Percentiles rank a stretch among this genome's conserved stretches.
These are phyloP conservation scores for Ricordea florida DNA, from an alignment of 92 coral and sea anemone species.

Conservation along the genomic window DNA sequence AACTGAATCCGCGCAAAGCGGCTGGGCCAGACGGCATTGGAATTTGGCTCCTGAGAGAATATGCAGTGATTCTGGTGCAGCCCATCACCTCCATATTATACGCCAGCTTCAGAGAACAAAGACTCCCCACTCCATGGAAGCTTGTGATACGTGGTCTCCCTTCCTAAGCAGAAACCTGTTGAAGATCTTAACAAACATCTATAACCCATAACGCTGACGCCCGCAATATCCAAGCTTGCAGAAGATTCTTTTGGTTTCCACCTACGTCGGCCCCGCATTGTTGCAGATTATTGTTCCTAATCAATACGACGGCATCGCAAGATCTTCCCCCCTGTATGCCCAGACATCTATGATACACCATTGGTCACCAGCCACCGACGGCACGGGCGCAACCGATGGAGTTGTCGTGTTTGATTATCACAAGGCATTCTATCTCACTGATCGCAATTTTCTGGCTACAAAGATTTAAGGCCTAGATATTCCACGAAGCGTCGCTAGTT, in stretches of 20 bases:
- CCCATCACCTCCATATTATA: slow-evolving; percentile 30
- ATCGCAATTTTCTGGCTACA: background rate
- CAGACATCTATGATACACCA: background rate
- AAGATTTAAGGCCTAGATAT: background rate
- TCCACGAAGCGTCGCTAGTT: background rate
- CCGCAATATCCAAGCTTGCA: slow-evolving; percentile 36
- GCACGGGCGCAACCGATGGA: background rate
- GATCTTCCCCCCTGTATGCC: background rate
- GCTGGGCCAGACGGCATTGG: slow-evolving; percentile 56
- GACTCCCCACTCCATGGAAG: slow-evolving; percentile 32
- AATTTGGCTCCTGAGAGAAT: slow-evolving; percentile 37
- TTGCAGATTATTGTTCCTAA: background rate
- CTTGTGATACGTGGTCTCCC: slow-evolving; percentile 31
- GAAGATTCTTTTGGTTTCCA: slow-evolving; percentile 28
- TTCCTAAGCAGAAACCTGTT: slow-evolving; percentile 35
- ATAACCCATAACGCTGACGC: slow-evolving; percentile 37
- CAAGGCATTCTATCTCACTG: background rate
- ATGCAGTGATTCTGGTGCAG: slow-evolving; percentile 29
- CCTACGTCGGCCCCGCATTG: background rate
- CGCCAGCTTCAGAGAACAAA: slow-evolving; percentile 20
- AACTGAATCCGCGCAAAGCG: slow-evolving; percentile 39
- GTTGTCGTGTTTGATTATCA: background rate
- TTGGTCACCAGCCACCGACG: background rate
- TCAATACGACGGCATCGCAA: background rate
- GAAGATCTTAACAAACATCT: slow-evolving; percentile 38